Percentiles rank a stretch among this genome's conserved stretches.
phyloP scores from a whole-genome alignment of 2,797 vertebrate species.

The Tiaroga cobitis region DNA sequence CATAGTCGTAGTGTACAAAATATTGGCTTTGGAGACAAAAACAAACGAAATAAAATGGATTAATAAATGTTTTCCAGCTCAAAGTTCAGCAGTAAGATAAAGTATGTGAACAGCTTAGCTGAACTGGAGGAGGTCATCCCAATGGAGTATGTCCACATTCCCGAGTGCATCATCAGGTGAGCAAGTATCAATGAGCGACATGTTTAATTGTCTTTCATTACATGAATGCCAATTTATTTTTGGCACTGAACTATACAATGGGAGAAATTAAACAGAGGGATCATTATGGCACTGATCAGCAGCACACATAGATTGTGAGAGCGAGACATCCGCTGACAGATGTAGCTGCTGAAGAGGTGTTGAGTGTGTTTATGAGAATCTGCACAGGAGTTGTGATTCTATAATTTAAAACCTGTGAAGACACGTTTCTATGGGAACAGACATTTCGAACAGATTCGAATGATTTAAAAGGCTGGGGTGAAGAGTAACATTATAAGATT shows the following conservation, averaged over 20 bases:
- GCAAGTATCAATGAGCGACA: conserved; percentile 58
- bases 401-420: conserved; percentile 36
- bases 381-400: conserved; percentile 8
- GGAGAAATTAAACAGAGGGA: not conserved
- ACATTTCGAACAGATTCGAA: not conserved
- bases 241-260: not conserved
- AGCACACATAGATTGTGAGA: not conserved
- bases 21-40: not conserved
- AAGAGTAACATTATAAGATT: not conserved
- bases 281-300: not conserved
- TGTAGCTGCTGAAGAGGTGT: conserved; percentile 31
- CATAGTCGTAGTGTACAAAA: not conserved
- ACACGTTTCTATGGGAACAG: conserved; percentile 51
- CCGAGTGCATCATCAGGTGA: conserved; percentile 95
- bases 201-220: not conserved
- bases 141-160: conserved; percentile 92
- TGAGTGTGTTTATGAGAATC: conserved; percentile 45
- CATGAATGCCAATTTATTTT: not conserved
- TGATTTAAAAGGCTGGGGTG: not conserved
- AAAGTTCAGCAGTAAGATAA: conserved; percentile 98
- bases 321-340: not conserved
- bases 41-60: not conserved
- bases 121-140: conserved; percentile 92
- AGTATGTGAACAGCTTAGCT: conserved; percentile 88
- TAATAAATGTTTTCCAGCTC: conserved; percentile 75